Percentiles rank a stretch among this genome's conserved stretches.
These are phyloP conservation scores for Etheostoma perlongum DNA, from an alignment of 2,797 vertebrate species.

Conservation along the genomic window DNA sequence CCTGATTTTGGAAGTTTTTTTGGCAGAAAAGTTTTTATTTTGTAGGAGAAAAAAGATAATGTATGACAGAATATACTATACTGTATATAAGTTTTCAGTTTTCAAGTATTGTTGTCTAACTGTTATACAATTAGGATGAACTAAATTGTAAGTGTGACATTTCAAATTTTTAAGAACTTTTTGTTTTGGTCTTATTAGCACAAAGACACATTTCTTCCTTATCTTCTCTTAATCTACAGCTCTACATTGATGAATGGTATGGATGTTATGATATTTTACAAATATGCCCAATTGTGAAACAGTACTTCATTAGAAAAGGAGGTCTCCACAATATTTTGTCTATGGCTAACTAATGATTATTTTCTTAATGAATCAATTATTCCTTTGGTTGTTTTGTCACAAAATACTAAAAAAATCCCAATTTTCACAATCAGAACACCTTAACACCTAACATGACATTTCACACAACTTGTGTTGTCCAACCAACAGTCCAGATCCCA, in stretches of 20 bases:
- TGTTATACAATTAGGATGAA: background rate
- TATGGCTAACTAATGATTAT: background rate
- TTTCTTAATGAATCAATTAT: background rate
- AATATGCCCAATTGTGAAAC: background rate
- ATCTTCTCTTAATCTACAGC: background rate
- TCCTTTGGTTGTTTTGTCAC: background rate
- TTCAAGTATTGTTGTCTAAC: background rate
- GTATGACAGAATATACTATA: background rate
- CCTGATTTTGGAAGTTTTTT: background rate
- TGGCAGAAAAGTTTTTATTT: background rate
- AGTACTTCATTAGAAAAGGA: background rate
- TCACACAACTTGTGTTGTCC: background rate
- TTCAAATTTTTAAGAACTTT: background rate
- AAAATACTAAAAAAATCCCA: constrained; percentile 1
- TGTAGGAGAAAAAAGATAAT: background rate
- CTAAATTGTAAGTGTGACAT: background rate
- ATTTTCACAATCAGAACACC: background rate
- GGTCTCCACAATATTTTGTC: background rate
- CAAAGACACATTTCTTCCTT: background rate
- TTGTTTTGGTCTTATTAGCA: background rate
- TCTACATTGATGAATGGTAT: constrained; percentile 1
- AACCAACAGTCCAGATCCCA: background rate
- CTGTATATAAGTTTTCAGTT: background rate
- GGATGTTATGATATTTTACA: too few relatives aligned
- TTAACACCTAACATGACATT: background rate